These are phyloP conservation scores for Polypterus bichir DNA, from an alignment of 2,113 vertebrate genomes.

Conservation along the genomic window DNA sequence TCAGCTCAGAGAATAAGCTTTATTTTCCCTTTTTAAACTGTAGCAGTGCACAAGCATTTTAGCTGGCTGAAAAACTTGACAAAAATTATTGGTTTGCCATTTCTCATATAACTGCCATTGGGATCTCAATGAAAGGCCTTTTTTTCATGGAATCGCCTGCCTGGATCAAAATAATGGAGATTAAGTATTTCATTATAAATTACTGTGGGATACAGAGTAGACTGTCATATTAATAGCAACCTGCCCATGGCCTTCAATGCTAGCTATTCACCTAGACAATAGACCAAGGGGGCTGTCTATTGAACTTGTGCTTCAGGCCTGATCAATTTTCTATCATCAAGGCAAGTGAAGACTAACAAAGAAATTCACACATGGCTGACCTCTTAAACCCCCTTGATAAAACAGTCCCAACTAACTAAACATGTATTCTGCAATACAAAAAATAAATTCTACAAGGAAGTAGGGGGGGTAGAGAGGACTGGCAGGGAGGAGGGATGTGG, in stretches of 20 bases:
- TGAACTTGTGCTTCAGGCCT: constrained; percentile 80
- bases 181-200: constrained; percentile 92
- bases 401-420: constrained; percentile 75
- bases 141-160: constrained; percentile 67
- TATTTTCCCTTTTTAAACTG: constrained; percentile 97
- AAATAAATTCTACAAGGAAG: constrained; percentile 61
- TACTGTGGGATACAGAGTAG: constrained; percentile 84
- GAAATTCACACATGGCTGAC: constrained; percentile 69
- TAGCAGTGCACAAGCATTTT: constrained; percentile 97
- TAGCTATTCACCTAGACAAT: constrained; percentile 83
- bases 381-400: constrained; percentile 61
- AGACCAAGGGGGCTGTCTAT: constrained; percentile 69
- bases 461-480: constrained; percentile 25
- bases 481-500: constrained; percentile 28
- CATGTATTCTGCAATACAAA: constrained; percentile 66
- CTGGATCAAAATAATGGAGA: constrained; percentile 95
- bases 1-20: constrained; percentile 96
- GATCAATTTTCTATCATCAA: constrained; percentile 90
- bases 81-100: constrained; percentile 99
- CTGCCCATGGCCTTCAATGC: constrained; percentile 70
- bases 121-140: constrained; percentile 82
- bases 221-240: constrained; percentile 91
- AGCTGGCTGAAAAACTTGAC: constrained; percentile 92
- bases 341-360: constrained; percentile 72
- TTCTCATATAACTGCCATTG: constrained; percentile 91